A percentile compares a stretch with the other conserved stretches of the same genome.
Conservation (phyloP, 2,797 vertebrate species). For the Schizothorax lantsangensis region DNA sequence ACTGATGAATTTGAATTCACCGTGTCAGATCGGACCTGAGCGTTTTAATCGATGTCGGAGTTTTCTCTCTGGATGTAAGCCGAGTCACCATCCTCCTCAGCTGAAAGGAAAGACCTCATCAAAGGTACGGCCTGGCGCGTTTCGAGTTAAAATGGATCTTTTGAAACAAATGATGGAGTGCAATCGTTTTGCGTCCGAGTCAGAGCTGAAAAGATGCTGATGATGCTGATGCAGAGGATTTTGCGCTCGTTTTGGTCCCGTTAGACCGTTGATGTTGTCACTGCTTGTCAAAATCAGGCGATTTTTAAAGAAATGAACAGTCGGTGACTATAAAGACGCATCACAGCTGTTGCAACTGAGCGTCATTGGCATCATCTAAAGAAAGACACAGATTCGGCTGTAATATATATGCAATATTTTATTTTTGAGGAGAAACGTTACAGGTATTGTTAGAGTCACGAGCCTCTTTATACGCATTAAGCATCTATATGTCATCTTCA, state of each 20-base stretch:
- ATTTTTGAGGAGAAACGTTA: not conserved
- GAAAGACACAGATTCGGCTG: constrained; percentile 21
- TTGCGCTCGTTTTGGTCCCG: constrained; percentile 30
- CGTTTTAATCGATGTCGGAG: constrained; percentile 64
- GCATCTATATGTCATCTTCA: not conserved
- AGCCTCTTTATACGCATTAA: constrained; percentile 53
- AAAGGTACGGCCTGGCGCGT: constrained; percentile 68
- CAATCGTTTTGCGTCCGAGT: not conserved
- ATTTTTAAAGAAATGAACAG: constrained; percentile 48
- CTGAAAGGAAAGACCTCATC: constrained; percentile 71
- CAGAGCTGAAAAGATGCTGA: constrained; percentile 3
- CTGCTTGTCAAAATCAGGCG: constrained; percentile 50
- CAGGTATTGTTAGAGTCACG: constrained; percentile 54
- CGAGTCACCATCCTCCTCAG: constrained; percentile 67
- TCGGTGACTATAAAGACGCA: constrained; percentile 17
- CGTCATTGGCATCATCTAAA: constrained; percentile 70
- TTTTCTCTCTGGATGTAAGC: constrained; percentile 61
- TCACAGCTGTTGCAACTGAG: constrained; percentile 58
- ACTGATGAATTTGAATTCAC: constrained; percentile 66
- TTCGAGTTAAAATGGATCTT: not conserved
- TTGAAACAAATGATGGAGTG: constrained; percentile 4
- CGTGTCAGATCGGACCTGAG: constrained; percentile 65
- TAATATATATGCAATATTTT: constrained; percentile 16
- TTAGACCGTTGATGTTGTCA: constrained; percentile 41
- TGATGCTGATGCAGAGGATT: constrained; percentile 40